These are phyloP conservation scores for Nineta flava DNA, from an alignment of 2,888 invertebrate genomes.

Conservation along the genomic window DNA sequence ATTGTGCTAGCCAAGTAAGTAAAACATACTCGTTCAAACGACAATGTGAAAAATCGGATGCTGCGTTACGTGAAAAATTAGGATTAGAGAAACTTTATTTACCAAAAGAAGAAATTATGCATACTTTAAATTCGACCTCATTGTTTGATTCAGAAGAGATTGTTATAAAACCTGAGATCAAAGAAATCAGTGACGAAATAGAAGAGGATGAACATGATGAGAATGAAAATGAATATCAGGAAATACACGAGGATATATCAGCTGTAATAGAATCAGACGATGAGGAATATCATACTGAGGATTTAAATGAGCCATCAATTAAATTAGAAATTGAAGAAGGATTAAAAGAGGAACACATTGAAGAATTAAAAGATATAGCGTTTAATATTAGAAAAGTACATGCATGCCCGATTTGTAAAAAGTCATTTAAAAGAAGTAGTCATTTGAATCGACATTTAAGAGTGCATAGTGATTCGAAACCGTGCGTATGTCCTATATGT, in stretches of 20 bases:
- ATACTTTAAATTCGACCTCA: conserved; percentile 8
- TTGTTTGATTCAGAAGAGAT: conserved; percentile 13
- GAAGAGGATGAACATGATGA: conserved; percentile 7
- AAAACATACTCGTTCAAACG: conserved; percentile 32
- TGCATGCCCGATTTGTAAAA: conserved; percentile 24
- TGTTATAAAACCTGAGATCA: conserved; percentile 16
- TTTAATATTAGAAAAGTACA: conserved; percentile 10
- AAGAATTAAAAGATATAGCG: conserved; percentile 1
- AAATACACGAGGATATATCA: conserved; percentile 18
- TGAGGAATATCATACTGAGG: neutral
- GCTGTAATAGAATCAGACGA: conserved; percentile 17
- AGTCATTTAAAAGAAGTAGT: conserved; percentile 21
- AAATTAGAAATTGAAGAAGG: neutral
- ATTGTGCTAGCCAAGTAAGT: conserved; percentile 34
- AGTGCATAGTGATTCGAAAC: conserved; percentile 20
- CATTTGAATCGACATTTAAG: conserved; percentile 25
- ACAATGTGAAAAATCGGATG: conserved; percentile 30
- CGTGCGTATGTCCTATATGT: conserved; percentile 22
- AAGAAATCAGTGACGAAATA: conserved; percentile 6
- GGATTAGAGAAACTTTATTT: conserved; percentile 10
- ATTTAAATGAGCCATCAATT: neutral
- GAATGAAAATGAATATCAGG: conserved; percentile 11
- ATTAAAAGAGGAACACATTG: neutral
- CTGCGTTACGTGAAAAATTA: conserved; percentile 21
- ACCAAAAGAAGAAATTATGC: conserved; percentile 10